A percentile compares a stretch with the other conserved stretches of the same genome.
Evolutionary conservation across 37 sponge, comb jelly and placozoan species (phyloP).

Genomic region (Spongia lamella): DNA sequence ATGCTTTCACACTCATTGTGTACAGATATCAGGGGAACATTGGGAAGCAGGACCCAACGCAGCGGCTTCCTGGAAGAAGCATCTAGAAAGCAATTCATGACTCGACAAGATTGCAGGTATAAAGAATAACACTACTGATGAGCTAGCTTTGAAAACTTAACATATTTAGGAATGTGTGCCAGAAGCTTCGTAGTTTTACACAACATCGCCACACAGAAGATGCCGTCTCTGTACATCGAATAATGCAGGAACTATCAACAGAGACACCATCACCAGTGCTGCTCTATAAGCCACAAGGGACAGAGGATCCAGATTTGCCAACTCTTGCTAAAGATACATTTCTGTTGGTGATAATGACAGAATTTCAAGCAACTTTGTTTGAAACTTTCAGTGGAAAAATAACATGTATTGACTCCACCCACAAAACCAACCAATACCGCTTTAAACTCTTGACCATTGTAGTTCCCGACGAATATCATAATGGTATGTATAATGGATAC

Average conservation of each 20-base stretch:
- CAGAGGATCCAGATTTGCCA: neutral
- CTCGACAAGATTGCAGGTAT: too few species aligned
- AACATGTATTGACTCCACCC: conserved; percentile 17
- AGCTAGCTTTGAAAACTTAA: too few species aligned
- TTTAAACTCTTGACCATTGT: conserved; percentile 20
- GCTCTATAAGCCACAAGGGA: conserved; percentile 20
- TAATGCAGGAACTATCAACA: neutral
- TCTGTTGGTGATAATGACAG: conserved; percentile 20
- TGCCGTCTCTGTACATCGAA: conserved; percentile 18
- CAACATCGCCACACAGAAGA: conserved; percentile 23
- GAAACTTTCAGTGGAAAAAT: neutral
- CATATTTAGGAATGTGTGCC: too few species aligned
- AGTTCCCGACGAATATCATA: conserved; percentile 24
- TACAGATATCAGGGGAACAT: too few species aligned
- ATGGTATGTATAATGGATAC: neutral
- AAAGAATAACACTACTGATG: too few species aligned
- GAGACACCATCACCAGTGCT: neutral
- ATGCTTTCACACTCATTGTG: too few species aligned
- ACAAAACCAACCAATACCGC: conserved; percentile 29
- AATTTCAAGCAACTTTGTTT: conserved; percentile 17
- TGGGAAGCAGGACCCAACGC: too few species aligned
- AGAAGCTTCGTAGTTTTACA: too few species aligned
- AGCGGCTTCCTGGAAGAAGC: too few species aligned
- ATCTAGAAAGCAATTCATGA: too few species aligned
- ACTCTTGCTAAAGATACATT: conserved; percentile 1